These are phyloP conservation scores for Ramphastos sulfuratus DNA, from an alignment of 2,113 vertebrate genomes.

Conservation along the genomic window DNA sequence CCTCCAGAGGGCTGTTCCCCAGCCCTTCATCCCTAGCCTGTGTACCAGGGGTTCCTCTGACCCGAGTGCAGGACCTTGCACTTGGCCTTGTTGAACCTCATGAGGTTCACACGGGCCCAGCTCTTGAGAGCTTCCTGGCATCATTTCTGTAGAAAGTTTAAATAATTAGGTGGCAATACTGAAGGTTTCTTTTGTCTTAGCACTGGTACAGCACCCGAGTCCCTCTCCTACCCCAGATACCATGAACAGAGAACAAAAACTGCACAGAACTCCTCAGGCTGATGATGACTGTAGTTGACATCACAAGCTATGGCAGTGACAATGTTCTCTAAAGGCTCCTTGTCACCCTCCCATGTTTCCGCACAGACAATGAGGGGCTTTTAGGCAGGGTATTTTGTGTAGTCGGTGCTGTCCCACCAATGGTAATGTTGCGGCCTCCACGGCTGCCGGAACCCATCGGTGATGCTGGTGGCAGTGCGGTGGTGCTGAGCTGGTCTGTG, in stretches of 20 bases:
- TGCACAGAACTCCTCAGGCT: background rate
- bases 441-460: background rate
- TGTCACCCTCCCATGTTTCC: constrained; percentile 5
- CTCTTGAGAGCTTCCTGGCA: too few relatives aligned
- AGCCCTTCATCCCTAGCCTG: too few relatives aligned
- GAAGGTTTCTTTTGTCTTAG: background rate
- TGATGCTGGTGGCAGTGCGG: background rate
- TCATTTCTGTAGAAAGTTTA: background rate
- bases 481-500: background rate
- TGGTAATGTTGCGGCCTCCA: background rate
- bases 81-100: too few relatives aligned
- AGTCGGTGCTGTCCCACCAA: background rate
- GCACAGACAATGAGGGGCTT: background rate
- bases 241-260: constrained; percentile 25
- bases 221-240: background rate
- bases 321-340: constrained; percentile 59
- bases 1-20: too few relatives aligned
- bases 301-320: constrained; percentile 44
- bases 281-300: constrained; percentile 72
- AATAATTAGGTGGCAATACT: background rate
- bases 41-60: too few relatives aligned
- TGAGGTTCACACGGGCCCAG: too few relatives aligned
- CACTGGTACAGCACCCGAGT: background rate
- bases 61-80: too few relatives aligned
- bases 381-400: constrained; percentile 22